Conservation (phyloP, 2,888 invertebrate genomes). For the Phaedon cochleariae region DNA sequence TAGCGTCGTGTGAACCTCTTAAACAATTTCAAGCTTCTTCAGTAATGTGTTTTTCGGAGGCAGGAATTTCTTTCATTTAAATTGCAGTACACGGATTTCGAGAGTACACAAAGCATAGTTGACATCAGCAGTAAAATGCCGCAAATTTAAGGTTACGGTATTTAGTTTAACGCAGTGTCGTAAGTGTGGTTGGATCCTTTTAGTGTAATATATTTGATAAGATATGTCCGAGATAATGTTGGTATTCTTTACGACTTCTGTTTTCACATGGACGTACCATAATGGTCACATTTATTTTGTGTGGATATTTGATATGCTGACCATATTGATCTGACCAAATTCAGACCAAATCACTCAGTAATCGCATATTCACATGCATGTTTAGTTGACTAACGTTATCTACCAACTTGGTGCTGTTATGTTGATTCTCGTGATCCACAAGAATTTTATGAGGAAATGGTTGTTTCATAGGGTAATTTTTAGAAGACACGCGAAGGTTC, state of each 20-base stretch:
- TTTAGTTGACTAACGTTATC: no score
- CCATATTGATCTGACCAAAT: no score
- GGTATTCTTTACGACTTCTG: constrained; percentile 31
- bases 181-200: constrained; percentile 22
- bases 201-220: constrained; percentile 32
- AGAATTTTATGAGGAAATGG: no score
- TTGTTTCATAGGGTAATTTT: no score
- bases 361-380: no score
- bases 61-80: constrained; percentile 28
- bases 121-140: constrained; percentile 27
- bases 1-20: neutral
- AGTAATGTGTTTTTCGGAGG: constrained; percentile 18
- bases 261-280: constrained; percentile 25
- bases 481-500: no score
- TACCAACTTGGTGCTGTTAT: no score
- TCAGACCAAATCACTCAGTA: no score
- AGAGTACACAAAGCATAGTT: constrained; percentile 20
- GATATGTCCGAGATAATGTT: constrained; percentile 27
- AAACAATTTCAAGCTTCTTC: neutral
- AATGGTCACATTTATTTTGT: neutral
- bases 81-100: constrained; percentile 26
- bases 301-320: no score
- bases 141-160: constrained; percentile 27
- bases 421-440: no score
- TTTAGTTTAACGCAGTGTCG: constrained; percentile 22